Base-by-base conservation (phyloP, 2,113 vertebrate genomes). In the Condylura cristata region DNA sequence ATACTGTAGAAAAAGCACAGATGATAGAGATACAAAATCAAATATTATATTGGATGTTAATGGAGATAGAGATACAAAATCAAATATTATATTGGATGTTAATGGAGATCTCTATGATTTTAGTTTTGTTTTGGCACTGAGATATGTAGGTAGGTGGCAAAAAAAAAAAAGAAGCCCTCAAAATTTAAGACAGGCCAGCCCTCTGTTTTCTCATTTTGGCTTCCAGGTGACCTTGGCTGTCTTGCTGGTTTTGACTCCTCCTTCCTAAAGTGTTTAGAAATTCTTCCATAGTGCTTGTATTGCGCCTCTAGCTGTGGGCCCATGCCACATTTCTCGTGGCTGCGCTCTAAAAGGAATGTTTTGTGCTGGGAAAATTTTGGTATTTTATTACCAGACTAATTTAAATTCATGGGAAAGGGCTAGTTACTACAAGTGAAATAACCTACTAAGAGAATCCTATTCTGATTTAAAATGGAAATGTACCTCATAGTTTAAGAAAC, bases 401-500 rank as follows among this genome's bases (percentile, higher is more conserved):
- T 88, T 89, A 87, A 90, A 78, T 93, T 86, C 30, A 53, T 37
- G 5, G 41, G 34, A 41, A 90, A 91, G 60, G 11, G 48, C 61
- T 88, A 5, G 22, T 87, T 86, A 51, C 68, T 88, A 30, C 63
- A 79, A 83, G 63, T 26, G 68, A 88, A 87, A 76, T 65, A 80
- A 93, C 16, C 26, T 86, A 44, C 46, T 39, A n/a, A 26, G 68
- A 76, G 58, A 95, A 68, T 68, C 22, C 58, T 75, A 17, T 68
- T 95, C 53, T 63, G 20, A 84, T 82, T 95, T 84, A 79, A 90
- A 71, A 51, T 85, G 28, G 24, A 86, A 94, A 71, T 11, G 0
- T 82, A 51, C 76, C 37, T 58, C n/a, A 82, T 11, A 28, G 63
- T 61, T 63, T 51, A 93, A 85, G 3, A 63, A 65, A 75, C 58